A percentile compares a stretch with the other conserved stretches of the same genome.
These are phyloP conservation scores for Agrotis puta DNA, from an alignment of 2,888 invertebrate genomes.

Conservation along the genomic window DNA sequence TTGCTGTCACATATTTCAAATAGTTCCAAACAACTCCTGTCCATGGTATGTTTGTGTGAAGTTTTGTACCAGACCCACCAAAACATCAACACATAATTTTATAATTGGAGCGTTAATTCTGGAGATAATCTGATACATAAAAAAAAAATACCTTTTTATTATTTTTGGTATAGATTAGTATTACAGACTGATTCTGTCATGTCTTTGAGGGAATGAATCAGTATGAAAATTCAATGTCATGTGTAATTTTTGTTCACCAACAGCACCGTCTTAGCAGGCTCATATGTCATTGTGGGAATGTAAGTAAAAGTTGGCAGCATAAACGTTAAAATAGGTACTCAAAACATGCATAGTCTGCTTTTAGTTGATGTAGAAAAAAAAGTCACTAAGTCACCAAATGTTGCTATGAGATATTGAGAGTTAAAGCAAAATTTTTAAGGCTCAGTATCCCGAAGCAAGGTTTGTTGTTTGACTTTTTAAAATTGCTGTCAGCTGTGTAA, in stretches of 20 bases:
- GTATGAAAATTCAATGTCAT: neutral
- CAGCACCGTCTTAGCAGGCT: neutral
- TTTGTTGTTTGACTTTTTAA: neutral
- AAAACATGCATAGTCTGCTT: neutral
- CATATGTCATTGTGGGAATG: neutral
- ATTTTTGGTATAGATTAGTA: too few relatives aligned
- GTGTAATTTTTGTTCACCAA: conserved; percentile 6
- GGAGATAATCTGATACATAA: too few relatives aligned
- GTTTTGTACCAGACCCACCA: too few relatives aligned
- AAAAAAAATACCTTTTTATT: too few relatives aligned
- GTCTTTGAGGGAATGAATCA: neutral
- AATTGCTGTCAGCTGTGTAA: neutral
- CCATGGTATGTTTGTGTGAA: too few relatives aligned
- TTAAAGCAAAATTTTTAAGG: too few relatives aligned
- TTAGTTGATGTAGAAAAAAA: neutral
- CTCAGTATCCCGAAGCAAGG: too few relatives aligned
- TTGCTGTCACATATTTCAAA: neutral
- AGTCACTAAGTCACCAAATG: too few relatives aligned
- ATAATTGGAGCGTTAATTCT: too few relatives aligned
- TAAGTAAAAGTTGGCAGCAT: conserved; percentile 6
- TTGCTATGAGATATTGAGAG: too few relatives aligned
- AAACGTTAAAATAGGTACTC: neutral
- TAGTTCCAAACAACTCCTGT: neutral
- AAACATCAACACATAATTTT: too few relatives aligned
- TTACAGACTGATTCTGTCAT: neutral